phyloP scores from a whole-genome alignment of 64 coral and sea anemone genomes.

The Porites australiensis region DNA sequence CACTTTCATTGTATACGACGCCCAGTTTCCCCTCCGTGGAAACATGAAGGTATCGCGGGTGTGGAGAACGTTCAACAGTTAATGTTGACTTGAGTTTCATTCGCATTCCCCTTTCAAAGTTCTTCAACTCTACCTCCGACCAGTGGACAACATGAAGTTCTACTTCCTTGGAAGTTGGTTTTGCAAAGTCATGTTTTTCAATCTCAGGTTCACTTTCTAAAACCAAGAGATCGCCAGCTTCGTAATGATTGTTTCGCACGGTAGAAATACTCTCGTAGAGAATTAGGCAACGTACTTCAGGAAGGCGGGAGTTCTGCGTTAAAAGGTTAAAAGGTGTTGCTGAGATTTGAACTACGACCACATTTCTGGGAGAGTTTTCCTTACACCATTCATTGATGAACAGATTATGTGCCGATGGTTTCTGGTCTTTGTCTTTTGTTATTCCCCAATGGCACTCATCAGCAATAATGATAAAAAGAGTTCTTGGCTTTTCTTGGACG shows the following conservation, averaged over 20 bases:
- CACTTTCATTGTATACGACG: not conserved
- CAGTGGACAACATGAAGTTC: constrained; percentile 66
- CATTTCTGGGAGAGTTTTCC: constrained; percentile 40
- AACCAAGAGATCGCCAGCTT: not conserved
- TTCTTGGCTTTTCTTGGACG: constrained; percentile 46
- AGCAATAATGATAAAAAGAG: constrained; percentile 64
- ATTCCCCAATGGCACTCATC: constrained; percentile 87
- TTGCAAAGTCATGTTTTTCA: not conserved
- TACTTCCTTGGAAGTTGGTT: not conserved
- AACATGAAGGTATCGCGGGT: constrained; percentile 24
- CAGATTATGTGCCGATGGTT: constrained; percentile 67
- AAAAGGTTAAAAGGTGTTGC: constrained; percentile 69
- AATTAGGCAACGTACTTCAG: constrained; percentile 1
- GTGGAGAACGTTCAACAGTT: not conserved
- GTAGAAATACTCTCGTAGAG: not conserved
- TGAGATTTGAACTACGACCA: constrained; percentile 58
- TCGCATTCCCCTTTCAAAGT: constrained; percentile 41
- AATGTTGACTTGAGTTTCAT: constrained; percentile 46
- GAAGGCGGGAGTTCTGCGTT: constrained; percentile 62
- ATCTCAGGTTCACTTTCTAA: not conserved
- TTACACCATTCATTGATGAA: constrained; percentile 62
- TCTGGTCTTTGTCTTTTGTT: constrained; percentile 49
- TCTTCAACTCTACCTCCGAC: constrained; percentile 56
- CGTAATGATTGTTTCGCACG: not conserved
- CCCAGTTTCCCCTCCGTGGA: not conserved